These are phyloP conservation scores for Diplodus sargus DNA, from an alignment of 2,797 vertebrate species.

Conservation along the genomic window DNA sequence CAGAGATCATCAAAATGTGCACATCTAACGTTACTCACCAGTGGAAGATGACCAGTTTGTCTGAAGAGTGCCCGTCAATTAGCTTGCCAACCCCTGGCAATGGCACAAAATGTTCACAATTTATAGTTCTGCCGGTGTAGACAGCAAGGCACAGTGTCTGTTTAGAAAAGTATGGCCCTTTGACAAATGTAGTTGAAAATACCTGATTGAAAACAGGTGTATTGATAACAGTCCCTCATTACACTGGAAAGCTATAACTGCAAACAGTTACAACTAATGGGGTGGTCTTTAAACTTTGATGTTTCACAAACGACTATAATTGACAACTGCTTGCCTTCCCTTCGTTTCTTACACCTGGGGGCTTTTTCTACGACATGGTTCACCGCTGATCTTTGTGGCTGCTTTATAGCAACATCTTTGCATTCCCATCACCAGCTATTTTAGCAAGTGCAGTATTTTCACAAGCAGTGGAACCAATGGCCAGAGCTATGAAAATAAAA, in stretches of 20 bases:
- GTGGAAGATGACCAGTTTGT: too few relatives aligned
- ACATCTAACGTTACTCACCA: too few relatives aligned
- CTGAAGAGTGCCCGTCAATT: too few relatives aligned
- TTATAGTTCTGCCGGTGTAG: too few relatives aligned
- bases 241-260: not conserved
- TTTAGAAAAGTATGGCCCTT: too few relatives aligned
- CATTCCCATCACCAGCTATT: not conserved
- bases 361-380: not conserved
- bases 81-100: too few relatives aligned
- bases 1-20: too few relatives aligned
- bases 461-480: not conserved
- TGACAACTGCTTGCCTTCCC: not conserved
- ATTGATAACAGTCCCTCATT: not conserved
- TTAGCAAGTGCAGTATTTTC: not conserved
- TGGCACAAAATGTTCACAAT: too few relatives aligned
- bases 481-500: not conserved
- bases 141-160: too few relatives aligned
- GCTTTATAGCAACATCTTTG: not conserved
- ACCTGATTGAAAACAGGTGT: not conserved
- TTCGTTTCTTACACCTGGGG: not conserved
- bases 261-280: not conserved
- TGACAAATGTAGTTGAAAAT: too few relatives aligned
- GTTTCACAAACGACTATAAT: not conserved
- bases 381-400: not conserved
- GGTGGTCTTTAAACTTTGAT: constrained; percentile 4